Evolutionary conservation across 2,113 vertebrate genomes (phyloP).

Genomic region (Choloepus hoffmanni): DNA sequence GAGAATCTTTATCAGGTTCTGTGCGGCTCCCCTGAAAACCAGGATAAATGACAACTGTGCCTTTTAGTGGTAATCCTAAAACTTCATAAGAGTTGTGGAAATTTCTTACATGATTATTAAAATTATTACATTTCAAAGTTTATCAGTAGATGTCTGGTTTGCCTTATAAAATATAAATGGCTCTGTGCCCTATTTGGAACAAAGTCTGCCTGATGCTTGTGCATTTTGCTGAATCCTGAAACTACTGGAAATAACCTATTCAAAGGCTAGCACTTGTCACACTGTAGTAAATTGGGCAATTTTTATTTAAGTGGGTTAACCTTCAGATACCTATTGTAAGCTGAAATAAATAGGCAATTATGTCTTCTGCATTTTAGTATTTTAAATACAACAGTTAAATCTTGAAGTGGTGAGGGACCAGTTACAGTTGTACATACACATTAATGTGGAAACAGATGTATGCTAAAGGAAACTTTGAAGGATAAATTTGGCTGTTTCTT

Average conservation of each 20-base stretch:
- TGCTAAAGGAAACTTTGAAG: not conserved
- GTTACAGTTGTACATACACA: not conserved
- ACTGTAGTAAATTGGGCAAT: not conserved
- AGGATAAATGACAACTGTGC: not conserved
- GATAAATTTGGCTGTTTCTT: not conserved
- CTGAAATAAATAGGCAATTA: slow-evolving; percentile 12
- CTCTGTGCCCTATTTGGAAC: not conserved
- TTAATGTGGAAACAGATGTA: not conserved
- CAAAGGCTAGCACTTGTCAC: not conserved
- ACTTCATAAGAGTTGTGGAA: not conserved
- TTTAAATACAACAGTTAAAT: slow-evolving; percentile 35
- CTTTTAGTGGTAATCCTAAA: slow-evolving; percentile 12
- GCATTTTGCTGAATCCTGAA: not conserved
- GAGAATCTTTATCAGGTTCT: not conserved
- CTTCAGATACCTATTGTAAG: not conserved
- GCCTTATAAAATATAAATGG: not conserved
- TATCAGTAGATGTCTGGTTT: not conserved
- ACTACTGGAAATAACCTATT: slow-evolving; percentile 14
- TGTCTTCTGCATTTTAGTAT: not conserved
- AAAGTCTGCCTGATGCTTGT: not conserved
- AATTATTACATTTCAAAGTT: slow-evolving; percentile 23
- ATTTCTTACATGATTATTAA: not conserved
- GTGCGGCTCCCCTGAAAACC: not conserved
- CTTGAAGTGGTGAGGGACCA: not conserved
- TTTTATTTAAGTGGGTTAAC: slow-evolving; percentile 53